Base-by-base conservation (phyloP, 2,888 invertebrate species). In the Coremacera marginata region DNA sequence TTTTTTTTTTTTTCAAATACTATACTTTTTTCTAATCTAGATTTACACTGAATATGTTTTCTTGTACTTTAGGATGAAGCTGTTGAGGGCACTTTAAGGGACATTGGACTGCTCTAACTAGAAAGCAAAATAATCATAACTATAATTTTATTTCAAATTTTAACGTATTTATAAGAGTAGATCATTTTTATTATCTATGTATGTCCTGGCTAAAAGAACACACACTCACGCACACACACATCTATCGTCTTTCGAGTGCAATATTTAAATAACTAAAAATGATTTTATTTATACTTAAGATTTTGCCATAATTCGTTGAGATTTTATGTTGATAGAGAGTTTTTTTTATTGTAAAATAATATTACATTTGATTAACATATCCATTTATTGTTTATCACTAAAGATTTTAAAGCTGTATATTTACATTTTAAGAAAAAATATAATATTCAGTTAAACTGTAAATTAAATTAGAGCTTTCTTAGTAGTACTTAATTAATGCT, bases 51-150 rank as follows among this genome's bases (percentile, higher is more conserved):
- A 82, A 78, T 81, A 81, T 82, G 79, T 82, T 82, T 82, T 82
- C 80, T 83, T 85, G 84, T 86, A 84, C 84, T 86, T 86, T 92
- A 95, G 97, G 97, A 97, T 91, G 97, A 97, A 93, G 96, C 95
- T 88, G 94, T 97, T 91, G 96, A 97, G 91, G 95, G 95, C 89
- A 95, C 96, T 89, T 94, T 97, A 89, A 94, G 95, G 90, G 97
- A 97, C 91, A 95, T 97, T 92, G 97, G 97, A 90, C 94, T 97
- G 89, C 94, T 96, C 90, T 97, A 94, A 86, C 83, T 57, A 60
- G 44, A 60, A 67, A 74, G 51, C 27, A n/a, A 73, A 31, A 25
- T 62, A 67, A 4, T 72, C 49, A 22, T 22, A 60, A 27, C 11
- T 27, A 60, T 25, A 19, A 22, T 22, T 60, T 14, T 25, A 27